Evolutionary conservation across 2,113 vertebrate genomes (phyloP), one percentile per base, ranked within the genome.

Genomic region (Sebastes fasciatus): DNA sequence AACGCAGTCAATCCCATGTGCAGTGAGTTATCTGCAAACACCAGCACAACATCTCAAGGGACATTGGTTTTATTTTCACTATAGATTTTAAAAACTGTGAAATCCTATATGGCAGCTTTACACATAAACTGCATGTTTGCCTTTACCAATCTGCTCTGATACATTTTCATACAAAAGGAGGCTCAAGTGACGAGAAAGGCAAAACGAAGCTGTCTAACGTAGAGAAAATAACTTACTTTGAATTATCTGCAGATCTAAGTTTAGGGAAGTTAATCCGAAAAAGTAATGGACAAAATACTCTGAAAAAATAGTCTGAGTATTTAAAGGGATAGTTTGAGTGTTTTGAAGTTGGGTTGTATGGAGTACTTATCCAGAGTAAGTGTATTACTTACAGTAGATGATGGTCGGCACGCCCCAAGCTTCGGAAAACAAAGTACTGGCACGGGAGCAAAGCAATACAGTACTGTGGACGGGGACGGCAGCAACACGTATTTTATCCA

Each of bases 11-110:
- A 5, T 69, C 62, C 62, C 52, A 68, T 45, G 51, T 57, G 23
- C 69, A 63, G 10, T 23, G 34, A 54, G 57, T 83, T 65, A 74
- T 68, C 66, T 79, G 58, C 63, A 80, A 81, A 75, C 48, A 67
- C 40, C 64, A 74, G 70, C 45, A 79, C 48, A 76, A 23, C 65
- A 76, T 64, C 64, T 78, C 40, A 43, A 46, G 23, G 57, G 74
- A 52, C 69, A 45, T 74, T 69, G 11, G 62, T 61, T 68, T 52
- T 46, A 74, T 78, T 75, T 86, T 62, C 14, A 46, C 40, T 48
- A 45, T 71, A 64, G 52, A 49, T 40, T 26, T 55, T n/a, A 63
- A 71, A 34, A 34, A 10, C 13, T 46, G 5, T 40, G 19, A 63
- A 77, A 70, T 67, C 46, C 2, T 14, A 45, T 51, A 66, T 26